phyloP scores from a whole-genome alignment of 2,113 vertebrate genomes.

The Sander vitreus region DNA sequence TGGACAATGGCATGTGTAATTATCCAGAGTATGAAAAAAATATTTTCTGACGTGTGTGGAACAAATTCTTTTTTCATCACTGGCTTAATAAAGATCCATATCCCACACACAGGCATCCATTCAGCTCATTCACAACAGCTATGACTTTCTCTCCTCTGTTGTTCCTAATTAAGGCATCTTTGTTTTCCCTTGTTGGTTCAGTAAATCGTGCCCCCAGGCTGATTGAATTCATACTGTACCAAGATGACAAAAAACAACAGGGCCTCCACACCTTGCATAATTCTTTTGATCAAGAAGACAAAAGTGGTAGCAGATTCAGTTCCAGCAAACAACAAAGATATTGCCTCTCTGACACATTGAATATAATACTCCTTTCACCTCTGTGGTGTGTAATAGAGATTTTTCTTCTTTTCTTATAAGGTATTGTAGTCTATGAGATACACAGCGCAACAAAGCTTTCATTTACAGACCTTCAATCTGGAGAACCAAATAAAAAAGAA shows the following conservation, averaged over 20 bases:
- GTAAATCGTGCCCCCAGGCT: constrained; percentile 55
- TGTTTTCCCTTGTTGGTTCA: constrained; percentile 65
- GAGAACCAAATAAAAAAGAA: not conserved
- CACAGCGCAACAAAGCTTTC: not conserved
- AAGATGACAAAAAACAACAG: constrained; percentile 15
- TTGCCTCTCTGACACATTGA: not conserved
- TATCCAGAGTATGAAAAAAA: constrained; percentile 18
- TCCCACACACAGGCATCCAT: constrained; percentile 24
- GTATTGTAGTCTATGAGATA: not conserved
- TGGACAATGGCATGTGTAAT: not conserved
- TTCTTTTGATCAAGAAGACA: not conserved
- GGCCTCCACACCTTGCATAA: not conserved
- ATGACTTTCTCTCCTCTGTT: constrained; percentile 49
- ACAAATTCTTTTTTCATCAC: constrained; percentile 6
- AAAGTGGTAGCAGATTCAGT: not conserved
- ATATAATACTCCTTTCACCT: not conserved
- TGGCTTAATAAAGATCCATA: constrained; percentile 49
- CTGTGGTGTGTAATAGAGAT: not conserved
- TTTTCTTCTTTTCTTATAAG: not conserved
- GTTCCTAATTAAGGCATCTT: constrained; percentile 66
- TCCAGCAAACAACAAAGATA: not conserved
- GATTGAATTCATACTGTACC: constrained; percentile 38
- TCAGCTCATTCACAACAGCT: constrained; percentile 50
- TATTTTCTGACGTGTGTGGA: constrained; percentile 3
- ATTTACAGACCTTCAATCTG: constrained; percentile 8